Base-by-base conservation (phyloP, 1,140 invertebrate species). In the Eriocheir sinensis region DNA sequence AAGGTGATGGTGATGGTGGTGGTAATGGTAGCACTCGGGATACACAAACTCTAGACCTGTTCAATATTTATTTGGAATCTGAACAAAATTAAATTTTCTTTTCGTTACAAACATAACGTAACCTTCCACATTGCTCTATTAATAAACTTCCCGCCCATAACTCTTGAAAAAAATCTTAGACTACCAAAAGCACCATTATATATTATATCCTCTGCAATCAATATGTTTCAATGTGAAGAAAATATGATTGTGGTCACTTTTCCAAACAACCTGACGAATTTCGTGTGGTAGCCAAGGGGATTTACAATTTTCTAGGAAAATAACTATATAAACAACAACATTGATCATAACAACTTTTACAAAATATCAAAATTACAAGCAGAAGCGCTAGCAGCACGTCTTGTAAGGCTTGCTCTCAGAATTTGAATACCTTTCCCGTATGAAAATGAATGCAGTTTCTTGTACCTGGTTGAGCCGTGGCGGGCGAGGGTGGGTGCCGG, bases 251-350 rank as follows among this genome's bases (percentile, higher is more conserved):
- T 89, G 72, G 72, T 81, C 72, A 93, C 36, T 92, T 80, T 81
- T 81, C 79, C 44, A 83, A 92, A 85, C 48, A 85, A 92, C 38
- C 27, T 92, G 91, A 92, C 91, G 40, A 85, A 92, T 85, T 53
- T 48, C 44, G n/a, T 48, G 48, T 90, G 89, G 80, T 85, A 53
- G 89, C 94, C 94, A 40, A 88, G 72, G 83, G 34, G 79, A 91
- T 94, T 91, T 85, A 86, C 48, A 94, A 94, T 91, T 91, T 94
- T 85, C 94, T 94, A 94, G 30, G 94, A 94, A 94, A 94, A 94
- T 94, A 94, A 94, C 94, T 94, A 92, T 94, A 94, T 94, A 94
- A 94, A 94, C 94, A 94, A 94, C 94, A 94, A 94, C 94, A 94
- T 92, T 91, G 94, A 94, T 94, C 85, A 88, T 94, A 94, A 94